A percentile compares a stretch with the other conserved stretches of the same genome.
These are phyloP conservation scores for Idris sp. DNA, from an alignment of 1,140 invertebrate genomes.

Conservation along the genomic window DNA sequence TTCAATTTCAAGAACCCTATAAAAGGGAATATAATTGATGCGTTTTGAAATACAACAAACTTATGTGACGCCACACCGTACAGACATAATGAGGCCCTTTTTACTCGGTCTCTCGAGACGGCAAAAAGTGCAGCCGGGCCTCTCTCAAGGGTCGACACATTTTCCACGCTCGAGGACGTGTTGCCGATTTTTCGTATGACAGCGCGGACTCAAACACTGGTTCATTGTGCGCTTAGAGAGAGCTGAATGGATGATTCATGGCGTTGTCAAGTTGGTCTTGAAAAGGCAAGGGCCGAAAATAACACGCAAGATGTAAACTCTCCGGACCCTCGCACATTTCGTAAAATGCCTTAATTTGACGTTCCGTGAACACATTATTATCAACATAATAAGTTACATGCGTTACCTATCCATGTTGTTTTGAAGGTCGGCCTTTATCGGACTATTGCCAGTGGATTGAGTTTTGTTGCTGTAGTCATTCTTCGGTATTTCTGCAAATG, in stretches of 20 bases:
- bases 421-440: constrained; percentile 83
- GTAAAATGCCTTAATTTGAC: constrained; percentile 36
- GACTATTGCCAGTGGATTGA: constrained; percentile 89
- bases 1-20: too few relatives aligned
- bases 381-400: constrained; percentile 15
- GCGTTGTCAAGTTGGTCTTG: constrained; percentile 58
- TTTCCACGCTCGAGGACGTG: constrained; percentile 62
- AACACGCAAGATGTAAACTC: constrained; percentile 30
- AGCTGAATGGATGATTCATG: constrained; percentile 71
- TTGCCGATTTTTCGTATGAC: constrained; percentile 64
- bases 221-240: constrained; percentile 65
- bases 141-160: constrained; percentile 54
- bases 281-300: constrained; percentile 31
- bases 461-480: constrained; percentile 93
- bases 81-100: constrained; percentile 54
- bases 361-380: constrained; percentile 33
- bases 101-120: constrained; percentile 39
- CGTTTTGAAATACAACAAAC: constrained; percentile 22
- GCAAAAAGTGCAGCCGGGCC: constrained; percentile 44
- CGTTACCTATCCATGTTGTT: constrained; percentile 85
- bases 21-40: constrained; percentile 43
- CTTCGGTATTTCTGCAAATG: constrained; percentile 89
- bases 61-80: constrained; percentile 32
- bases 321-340: constrained; percentile 29
- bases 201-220: constrained; percentile 66